Evolutionary conservation across 2,888 invertebrate species (phyloP), one percentile per base, ranked within the genome.

Genomic region (Patella depressa): DNA sequence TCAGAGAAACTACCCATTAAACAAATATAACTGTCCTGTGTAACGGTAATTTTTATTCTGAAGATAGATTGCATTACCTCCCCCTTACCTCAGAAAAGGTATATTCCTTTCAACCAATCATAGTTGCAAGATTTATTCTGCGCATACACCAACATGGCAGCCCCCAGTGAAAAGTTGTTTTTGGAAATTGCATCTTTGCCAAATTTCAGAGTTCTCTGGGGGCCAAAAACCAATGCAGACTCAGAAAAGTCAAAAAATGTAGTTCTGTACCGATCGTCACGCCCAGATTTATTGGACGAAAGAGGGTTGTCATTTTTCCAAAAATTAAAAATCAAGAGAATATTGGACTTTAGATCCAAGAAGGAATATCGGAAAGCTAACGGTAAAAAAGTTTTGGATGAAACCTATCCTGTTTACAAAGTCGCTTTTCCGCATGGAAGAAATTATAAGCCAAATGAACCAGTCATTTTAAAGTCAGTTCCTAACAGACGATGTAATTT

Each of bases 321-420:
- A 57, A 71, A 82, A 15, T 78, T 87, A 9, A 85, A 84, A 9
- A 86, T 89, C 45, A 83, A 83, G 59, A 76, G 81, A 59, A 88
- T 89, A 54, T 83, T 89, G 53, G 89, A 89, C 80, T 85, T 87
- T 71, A 81, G 89, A 55, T 88, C 89, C 0, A 24, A 72, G n/a
- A 76, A 72, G 1, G 89, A 89, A 74, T 89, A 89, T 76, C 59
- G 79, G 53, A 77, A 80, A 9, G 82, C 85, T 0, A 75, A 80
- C 9, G 88, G 88, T 0, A 73, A 74, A 11, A 85, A 86, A 73
- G 76, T 84, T n/a, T 75, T 88, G 15, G 88, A 89, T 73, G 71
- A 78, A 9, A 76, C 80, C 53, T 89, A 85, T 77, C 78, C 82
- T 15, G 71, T 87, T 3, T 86, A 80, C 73, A 79, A 84, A 74